Evolutionary conservation across 1,140 invertebrate species (phyloP).

Genomic region (Trichonephila clavipes): DNA sequence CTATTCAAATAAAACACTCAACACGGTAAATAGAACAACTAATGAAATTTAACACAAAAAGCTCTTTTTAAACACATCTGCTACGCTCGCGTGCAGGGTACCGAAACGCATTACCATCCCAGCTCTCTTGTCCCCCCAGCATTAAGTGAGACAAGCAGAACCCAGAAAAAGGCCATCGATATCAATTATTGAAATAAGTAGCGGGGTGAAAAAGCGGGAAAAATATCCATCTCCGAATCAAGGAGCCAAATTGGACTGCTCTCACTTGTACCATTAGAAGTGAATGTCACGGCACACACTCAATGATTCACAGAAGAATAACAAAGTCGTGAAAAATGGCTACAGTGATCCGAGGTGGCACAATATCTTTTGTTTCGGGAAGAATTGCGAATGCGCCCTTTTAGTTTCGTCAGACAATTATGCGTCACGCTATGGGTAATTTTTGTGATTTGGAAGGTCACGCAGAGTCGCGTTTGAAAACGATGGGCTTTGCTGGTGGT

Average conservation of each 20-base stretch:
- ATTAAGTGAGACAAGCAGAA: background rate
- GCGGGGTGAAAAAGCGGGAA: background rate
- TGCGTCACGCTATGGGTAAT: conserved; percentile 17
- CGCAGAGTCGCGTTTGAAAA: background rate
- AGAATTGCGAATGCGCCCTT: conserved; percentile 18
- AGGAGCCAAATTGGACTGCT: background rate
- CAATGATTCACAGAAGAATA: conserved; percentile 22
- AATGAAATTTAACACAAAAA: no score
- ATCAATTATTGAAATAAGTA: conserved; percentile 30
- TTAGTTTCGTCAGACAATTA: conserved; percentile 7
- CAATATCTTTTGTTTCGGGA: conserved; percentile 23
- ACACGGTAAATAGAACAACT: no score
- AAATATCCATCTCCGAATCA: background rate
- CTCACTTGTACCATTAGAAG: background rate
- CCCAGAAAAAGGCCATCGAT: conserved; percentile 16
- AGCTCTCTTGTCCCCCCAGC: background rate
- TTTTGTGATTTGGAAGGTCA: background rate
- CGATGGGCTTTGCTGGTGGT: no score
- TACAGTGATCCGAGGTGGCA: background rate
- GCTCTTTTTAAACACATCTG: no score
- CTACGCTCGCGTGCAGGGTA: no score
- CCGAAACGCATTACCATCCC: no score
- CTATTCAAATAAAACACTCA: no score
- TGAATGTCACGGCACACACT: conserved; percentile 16
- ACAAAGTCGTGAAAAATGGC: conserved; percentile 33